Evolutionary conservation across 2,888 invertebrate species (phyloP), one percentile per base, ranked within the genome.

Genomic region (Acanthopleura granulata): DNA sequence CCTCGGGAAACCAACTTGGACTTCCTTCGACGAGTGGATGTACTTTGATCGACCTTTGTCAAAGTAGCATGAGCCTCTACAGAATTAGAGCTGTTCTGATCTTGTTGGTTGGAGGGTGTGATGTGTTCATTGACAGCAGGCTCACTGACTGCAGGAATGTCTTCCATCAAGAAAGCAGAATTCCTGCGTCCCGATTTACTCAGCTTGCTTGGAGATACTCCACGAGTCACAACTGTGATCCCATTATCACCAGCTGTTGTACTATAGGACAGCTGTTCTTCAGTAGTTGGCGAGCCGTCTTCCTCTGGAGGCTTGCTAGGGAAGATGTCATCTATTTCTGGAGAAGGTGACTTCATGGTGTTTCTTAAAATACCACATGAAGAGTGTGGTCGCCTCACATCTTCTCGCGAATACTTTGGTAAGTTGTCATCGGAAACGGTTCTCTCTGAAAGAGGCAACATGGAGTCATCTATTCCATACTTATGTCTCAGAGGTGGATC

Each of bases 341-440:
- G 66, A 1, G 29, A 16, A 27, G 66, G 66, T 27, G 66, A 66
- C 29, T 66, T 22, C 22, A 57, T 18, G 3, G 66, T 22, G 29
- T 27, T 25, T 66, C 27, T 66, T 22, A 27, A 16, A 71, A 71
- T 49, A 16, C 25, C 71, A 49, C 49, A 40, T n/a, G 71, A 71
- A 22, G 71, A 71, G 40, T 71, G 71, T 49, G n/a, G 40, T 71
- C 71, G 40, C 71, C 25, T 71, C 16, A n/a, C 18, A 49, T 40
- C 50, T 22, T 71, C 49, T 71, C 50, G 1, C 3, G 49, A 71
- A 49, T 22, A 70, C 0, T 73, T 51, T 25, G 85, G 82, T 49
- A 86, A 77, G 72, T 86, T 84, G 73, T 85, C 85, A 51, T 81
- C 77, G 49, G 86, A 87, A 25, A 83, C 80, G 29, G 86, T 81